Conservation (phyloP, 2,113 vertebrate genomes). For the Drymodes brunneopygia region DNA sequence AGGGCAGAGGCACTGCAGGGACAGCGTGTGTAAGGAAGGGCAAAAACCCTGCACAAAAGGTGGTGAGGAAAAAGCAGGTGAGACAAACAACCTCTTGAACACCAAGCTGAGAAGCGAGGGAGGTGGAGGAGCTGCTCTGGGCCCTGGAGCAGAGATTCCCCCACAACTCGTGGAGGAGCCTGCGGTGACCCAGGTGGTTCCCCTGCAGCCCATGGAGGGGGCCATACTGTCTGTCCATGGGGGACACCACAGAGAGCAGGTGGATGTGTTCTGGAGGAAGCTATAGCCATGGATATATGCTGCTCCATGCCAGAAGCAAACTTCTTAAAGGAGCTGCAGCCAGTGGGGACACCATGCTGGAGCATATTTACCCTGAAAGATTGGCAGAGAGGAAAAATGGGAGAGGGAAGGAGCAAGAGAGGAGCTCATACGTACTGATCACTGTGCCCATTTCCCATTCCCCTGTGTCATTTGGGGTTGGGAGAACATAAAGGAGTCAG, state of each 20-base stretch:
- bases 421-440: not conserved
- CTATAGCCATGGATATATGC: not conserved
- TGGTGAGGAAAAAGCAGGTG: not conserved
- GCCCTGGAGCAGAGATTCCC: not conserved
- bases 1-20: fast-evolving
- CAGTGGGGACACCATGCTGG: not conserved
- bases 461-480: not conserved
- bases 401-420: not conserved
- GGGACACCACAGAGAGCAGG: not conserved
- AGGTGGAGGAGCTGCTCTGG: not conserved
- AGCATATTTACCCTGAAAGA: not conserved
- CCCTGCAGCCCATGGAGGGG: not conserved
- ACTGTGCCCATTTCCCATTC: not conserved
- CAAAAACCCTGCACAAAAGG: not conserved
- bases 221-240: not conserved
- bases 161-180: not conserved
- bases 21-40: fast-evolving
- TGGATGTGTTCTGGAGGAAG: not conserved
- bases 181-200: fast-evolving
- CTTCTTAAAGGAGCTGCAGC: not conserved
- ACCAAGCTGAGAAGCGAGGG: not conserved
- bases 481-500: not conserved
- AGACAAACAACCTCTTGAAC: not conserved
- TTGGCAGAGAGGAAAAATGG: not conserved
- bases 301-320: not conserved